Base-by-base conservation (phyloP, 2,888 invertebrate genomes). In the Diadegma fenestrale region DNA sequence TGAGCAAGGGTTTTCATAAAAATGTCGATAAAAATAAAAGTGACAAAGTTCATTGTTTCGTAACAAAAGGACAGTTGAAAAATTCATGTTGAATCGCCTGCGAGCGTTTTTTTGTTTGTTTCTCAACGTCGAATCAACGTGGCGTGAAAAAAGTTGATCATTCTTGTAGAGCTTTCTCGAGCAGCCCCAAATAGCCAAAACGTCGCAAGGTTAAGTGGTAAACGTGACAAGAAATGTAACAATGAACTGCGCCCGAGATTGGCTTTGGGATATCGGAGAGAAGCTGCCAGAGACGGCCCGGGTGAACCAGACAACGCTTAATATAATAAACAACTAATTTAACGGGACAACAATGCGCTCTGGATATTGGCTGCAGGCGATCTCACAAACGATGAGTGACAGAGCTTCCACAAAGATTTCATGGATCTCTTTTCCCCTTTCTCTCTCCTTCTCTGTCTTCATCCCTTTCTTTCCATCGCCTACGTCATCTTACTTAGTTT, bases 241-340 rank as follows among this genome's bases (percentile, higher is more conserved):
- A 76, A 81, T 69, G 72, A 33, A 63, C 41, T 5, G 22, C 5
- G 22, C 37, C 2, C 76, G 76, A 66, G 51, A 51, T 43, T 33
- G 61, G 58, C 10, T 14, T 26, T 41, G 37, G 41, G 64, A 54
- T 58, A 26, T 26, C 58, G 26, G 85, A 71, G 10, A 30, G 54
- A 43, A 43, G 19, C n/a, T 30, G 48, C 14, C n/a, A 37, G 45
- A 22, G 7, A 69, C 61, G 30, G 41, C 17, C 1, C 48, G 68
- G 75, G 33, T 77, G 51, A 64, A 77, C 78, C 64, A 64, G 68
- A 54, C 72, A 58, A 61, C 71, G 69, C 69, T 80, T 91, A 88
- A 90, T 87, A 86, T 89, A 88, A 91, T 90, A 90, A 91, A 89
- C 89, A 91, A 91, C 91, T 90, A 88, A 89, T 88, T 88, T 88